Conservation (phyloP, 2,113 vertebrate genomes). For the Amphilophus citrinellus region DNA sequence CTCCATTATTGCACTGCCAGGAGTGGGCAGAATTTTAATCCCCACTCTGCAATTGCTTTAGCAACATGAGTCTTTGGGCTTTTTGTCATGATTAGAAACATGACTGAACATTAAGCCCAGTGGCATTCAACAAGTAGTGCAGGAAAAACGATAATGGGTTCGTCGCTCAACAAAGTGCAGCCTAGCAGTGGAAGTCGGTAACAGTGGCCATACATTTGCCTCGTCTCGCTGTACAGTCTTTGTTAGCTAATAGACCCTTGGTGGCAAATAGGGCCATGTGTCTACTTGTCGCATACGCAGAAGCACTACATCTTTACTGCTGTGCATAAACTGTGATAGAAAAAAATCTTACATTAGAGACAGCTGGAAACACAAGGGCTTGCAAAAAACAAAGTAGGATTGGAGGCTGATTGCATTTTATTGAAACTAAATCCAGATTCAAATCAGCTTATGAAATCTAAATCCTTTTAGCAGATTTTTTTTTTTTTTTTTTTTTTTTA, state of each 20-base stretch:
- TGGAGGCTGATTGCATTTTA: constrained; percentile 1
- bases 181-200: constrained; percentile 16
- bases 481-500: not conserved
- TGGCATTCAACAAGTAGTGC: constrained; percentile 56
- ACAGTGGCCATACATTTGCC: constrained; percentile 17
- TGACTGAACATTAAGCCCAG: constrained; percentile 65
- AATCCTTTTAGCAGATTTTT: constrained; percentile 6
- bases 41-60: constrained; percentile 62
- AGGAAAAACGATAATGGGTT: constrained; percentile 54
- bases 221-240: constrained; percentile 14
- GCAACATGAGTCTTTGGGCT: constrained; percentile 55
- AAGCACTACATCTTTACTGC: not conserved
- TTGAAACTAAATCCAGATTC: not conserved
- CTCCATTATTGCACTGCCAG: constrained; percentile 75
- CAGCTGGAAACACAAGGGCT: not conserved
- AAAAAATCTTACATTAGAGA: not conserved
- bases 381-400: constrained; percentile 3
- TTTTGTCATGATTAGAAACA: constrained; percentile 76
- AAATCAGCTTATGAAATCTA: constrained; percentile 16
- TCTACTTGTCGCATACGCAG: constrained; percentile 22
- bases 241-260: not conserved
- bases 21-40: constrained; percentile 71
- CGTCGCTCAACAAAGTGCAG: constrained; percentile 38
- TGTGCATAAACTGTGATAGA: not conserved
- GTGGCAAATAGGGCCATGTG: constrained; percentile 15